Conservation (phyloP, 2,113 vertebrate species). For the Rhinichthys klamathensis region DNA sequence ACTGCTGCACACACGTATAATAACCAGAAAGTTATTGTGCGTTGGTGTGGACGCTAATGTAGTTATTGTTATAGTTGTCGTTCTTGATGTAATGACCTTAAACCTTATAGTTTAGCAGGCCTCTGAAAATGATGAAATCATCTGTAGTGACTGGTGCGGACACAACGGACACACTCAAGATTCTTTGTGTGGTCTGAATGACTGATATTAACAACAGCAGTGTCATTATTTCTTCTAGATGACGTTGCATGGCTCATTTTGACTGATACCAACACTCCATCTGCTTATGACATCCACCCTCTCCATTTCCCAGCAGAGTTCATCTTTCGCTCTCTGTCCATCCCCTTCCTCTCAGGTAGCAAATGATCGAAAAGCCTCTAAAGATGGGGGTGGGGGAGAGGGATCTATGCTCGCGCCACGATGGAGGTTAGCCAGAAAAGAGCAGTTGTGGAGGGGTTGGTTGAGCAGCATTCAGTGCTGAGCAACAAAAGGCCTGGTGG, state of each 20-base stretch:
- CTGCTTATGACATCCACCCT: constrained; percentile 47
- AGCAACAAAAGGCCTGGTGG: constrained; percentile 63
- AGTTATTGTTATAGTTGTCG: neutral
- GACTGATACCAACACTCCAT: constrained; percentile 54
- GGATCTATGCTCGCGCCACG: neutral
- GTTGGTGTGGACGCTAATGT: neutral
- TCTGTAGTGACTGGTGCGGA: neutral
- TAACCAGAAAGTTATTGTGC: neutral
- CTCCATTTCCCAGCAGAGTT: constrained; percentile 8
- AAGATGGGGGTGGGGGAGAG: neutral
- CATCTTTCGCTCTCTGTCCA: neutral
- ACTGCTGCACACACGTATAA: neutral
- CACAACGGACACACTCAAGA: constrained; percentile 6
- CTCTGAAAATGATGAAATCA: constrained; percentile 4
- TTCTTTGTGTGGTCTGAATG: constrained; percentile 42
- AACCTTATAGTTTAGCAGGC: constrained; percentile 45
- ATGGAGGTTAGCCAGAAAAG: constrained; percentile 67
- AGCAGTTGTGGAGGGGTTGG: constrained; percentile 61
- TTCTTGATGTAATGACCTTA: neutral
- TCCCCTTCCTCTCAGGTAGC: constrained; percentile 37
- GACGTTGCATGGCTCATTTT: constrained; percentile 45
- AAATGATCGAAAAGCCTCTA: constrained; percentile 34
- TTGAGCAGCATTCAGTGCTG: constrained; percentile 60
- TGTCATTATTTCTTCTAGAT: constrained; percentile 48
- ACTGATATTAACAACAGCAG: constrained; percentile 52